Conservation (phyloP, 1,140 invertebrate genomes). For the Mizuhopecten yessoensis region DNA sequence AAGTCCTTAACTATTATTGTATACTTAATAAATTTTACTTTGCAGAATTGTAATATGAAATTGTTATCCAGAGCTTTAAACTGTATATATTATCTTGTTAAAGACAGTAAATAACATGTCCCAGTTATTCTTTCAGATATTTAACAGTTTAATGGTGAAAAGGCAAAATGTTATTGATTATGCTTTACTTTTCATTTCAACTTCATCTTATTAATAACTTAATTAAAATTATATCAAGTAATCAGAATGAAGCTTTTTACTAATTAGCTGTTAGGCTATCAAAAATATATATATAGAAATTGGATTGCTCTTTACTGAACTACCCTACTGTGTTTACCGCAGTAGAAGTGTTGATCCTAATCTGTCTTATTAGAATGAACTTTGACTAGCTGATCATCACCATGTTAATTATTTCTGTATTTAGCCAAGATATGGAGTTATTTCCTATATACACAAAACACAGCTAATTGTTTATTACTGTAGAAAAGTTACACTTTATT, state of each 20-base stretch:
- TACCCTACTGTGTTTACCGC: neutral
- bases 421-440: neutral
- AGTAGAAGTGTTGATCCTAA: neutral
- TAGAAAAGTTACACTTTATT: neutral
- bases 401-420: neutral
- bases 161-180: neutral
- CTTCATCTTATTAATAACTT: neutral
- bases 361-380: neutral
- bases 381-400: neutral
- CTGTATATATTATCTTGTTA: neutral
- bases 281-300: neutral
- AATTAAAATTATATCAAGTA: neutral
- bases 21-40: neutral
- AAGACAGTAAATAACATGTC: neutral
- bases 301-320: neutral
- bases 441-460: neutral
- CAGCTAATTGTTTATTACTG: neutral
- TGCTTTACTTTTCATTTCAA: neutral
- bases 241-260: neutral
- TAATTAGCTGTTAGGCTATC: neutral
- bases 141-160: no score
- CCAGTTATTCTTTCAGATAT: neutral
- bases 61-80: conserved; percentile 27
- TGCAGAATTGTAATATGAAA: conserved; percentile 15
- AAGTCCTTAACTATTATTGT: neutral